These are phyloP conservation scores for Silurus lanzhouensis DNA, from an alignment of 2,797 vertebrate genomes.

Conservation along the genomic window DNA sequence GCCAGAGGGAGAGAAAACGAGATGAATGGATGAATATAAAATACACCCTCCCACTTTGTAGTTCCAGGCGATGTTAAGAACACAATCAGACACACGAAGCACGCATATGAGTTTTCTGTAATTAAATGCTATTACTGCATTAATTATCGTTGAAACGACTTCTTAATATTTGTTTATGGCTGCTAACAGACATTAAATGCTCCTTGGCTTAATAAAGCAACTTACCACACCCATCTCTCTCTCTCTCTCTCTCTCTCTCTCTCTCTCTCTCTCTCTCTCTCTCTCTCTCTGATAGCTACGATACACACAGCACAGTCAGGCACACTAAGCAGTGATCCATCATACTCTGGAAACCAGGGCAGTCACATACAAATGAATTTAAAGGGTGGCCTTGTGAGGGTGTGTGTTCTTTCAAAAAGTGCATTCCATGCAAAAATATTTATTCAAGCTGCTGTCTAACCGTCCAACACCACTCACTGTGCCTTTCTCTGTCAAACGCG, in stretches of 20 bases:
- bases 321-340: conserved; percentile 48
- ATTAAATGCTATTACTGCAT: conserved; percentile 51
- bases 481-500: not conserved
- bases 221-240: conserved; percentile 37
- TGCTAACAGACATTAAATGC: conserved; percentile 45
- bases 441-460: conserved; percentile 11
- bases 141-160: conserved; percentile 48
- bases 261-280: not conserved
- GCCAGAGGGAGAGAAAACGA: conserved; percentile 15
- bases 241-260: not conserved
- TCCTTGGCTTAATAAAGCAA: conserved; percentile 31
- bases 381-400: conserved; percentile 8
- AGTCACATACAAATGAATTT: conserved; percentile 44
- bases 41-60: conserved; percentile 22
- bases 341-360: conserved; percentile 53
- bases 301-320: conserved; percentile 25
- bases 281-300: conserved; percentile 17
- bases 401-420: conserved; percentile 32
- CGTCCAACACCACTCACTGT: not conserved
- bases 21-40: not conserved
- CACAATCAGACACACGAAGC: conserved; percentile 43
- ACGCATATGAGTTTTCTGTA: conserved; percentile 45
- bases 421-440: conserved; percentile 34
- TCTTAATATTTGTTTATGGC: conserved; percentile 37
- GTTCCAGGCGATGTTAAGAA: conserved; percentile 22